These are phyloP conservation scores for Scomber colias DNA, from an alignment of 2,113 vertebrate genomes.

Conservation along the genomic window DNA sequence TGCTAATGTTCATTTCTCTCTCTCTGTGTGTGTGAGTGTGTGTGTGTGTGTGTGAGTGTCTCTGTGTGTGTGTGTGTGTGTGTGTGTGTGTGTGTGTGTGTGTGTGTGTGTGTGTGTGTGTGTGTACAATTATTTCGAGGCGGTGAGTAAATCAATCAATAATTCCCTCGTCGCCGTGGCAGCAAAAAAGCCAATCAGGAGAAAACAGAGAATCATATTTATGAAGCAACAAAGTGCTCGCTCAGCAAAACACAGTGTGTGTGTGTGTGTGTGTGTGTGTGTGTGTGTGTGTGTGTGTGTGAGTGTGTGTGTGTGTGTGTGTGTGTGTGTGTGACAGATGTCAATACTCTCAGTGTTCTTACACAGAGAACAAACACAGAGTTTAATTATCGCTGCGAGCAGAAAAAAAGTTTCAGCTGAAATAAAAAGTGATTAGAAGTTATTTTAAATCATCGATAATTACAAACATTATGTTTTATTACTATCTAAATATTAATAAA, in stretches of 20 bases:
- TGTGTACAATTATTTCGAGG: constrained; percentile 42
- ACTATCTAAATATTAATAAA: too few species aligned
- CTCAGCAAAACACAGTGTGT: constrained; percentile 43
- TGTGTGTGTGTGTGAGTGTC: constrained; percentile 8
- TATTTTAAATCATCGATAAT: too few species aligned
- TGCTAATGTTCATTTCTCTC: constrained; percentile 33
- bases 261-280: background rate
- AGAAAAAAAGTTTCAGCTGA: background rate
- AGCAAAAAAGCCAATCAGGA: constrained; percentile 59
- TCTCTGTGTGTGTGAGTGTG: background rate
- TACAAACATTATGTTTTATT: too few species aligned
- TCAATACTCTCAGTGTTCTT: constrained; percentile 32
- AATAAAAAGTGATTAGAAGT: too few species aligned
- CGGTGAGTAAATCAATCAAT: constrained; percentile 66
- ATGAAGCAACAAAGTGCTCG: constrained; percentile 68
- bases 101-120: constrained; percentile 4
- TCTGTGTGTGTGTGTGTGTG: background rate
- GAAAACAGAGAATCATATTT: constrained; percentile 70
- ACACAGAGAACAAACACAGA: constrained; percentile 18
- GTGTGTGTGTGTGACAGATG: constrained; percentile 2
- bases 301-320: too few species aligned
- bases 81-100: constrained; percentile 9
- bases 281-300: constrained; percentile 13
- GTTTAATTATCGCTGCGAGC: constrained; percentile 31
- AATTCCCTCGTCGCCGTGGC: constrained; percentile 46